Conservation (phyloP, 2,888 invertebrate species). For the Candidula unifasciata region DNA sequence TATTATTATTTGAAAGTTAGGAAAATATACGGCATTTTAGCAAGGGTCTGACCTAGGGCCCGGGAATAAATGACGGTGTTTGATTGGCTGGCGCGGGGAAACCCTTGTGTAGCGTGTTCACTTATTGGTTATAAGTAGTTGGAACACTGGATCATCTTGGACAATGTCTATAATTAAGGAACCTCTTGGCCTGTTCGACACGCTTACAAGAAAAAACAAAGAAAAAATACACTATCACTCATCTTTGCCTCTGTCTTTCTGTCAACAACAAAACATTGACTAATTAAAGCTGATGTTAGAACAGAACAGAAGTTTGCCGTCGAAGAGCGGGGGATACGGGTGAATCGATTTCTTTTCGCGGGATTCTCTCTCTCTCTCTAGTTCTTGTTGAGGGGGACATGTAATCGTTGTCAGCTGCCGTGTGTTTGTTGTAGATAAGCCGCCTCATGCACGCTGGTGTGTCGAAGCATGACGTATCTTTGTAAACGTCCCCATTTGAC, state of each 20-base stretch:
- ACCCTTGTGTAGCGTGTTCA: constrained; percentile 46
- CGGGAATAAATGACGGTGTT: constrained; percentile 48
- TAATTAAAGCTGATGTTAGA: neutral
- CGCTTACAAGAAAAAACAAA: neutral
- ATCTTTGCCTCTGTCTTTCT: too few species aligned
- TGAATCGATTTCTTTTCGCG: constrained; percentile 34
- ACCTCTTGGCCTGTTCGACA: neutral
- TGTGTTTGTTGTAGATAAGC: constrained; percentile 44
- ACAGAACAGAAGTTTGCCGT: neutral
- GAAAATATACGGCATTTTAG: constrained; percentile 48
- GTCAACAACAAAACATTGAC: neutral
- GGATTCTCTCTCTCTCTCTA: constrained; percentile 26
- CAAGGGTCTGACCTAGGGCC: constrained; percentile 24
- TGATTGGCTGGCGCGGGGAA: constrained; percentile 60
- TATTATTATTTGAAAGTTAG: constrained; percentile 40
- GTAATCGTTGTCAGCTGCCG: constrained; percentile 20
- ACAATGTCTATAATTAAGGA: constrained; percentile 26
- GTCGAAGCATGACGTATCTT: constrained; percentile 33
- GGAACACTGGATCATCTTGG: constrained; percentile 50
- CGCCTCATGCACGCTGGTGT: constrained; percentile 27
- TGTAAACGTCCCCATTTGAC: constrained; percentile 28
- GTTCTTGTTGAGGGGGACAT: too few species aligned
- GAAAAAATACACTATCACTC: neutral
- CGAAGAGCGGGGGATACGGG: neutral
- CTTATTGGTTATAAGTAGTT: constrained; percentile 54